phyloP scores from a whole-genome alignment of 1,140 invertebrate species.

The Brachionus koreanus region DNA sequence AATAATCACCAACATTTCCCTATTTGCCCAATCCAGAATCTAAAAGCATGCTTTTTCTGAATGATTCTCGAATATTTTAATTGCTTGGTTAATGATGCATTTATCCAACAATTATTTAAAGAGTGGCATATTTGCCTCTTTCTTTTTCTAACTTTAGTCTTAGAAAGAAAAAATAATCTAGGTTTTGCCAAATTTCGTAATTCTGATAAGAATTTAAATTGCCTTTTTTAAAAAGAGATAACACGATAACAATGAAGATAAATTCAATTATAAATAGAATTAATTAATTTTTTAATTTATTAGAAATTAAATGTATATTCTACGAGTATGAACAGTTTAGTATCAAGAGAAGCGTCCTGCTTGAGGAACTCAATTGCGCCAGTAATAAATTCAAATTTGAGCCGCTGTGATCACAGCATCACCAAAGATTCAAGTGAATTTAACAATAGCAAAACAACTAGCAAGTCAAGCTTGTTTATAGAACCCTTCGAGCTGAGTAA shows the following conservation, averaged over 20 bases:
- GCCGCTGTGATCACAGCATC: background rate
- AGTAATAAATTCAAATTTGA: background rate
- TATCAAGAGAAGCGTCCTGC: background rate
- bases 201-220: no score
- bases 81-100: background rate
- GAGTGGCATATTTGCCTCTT: background rate
- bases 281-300: background rate
- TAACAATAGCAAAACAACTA: background rate
- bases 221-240: no score
- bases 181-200: background rate
- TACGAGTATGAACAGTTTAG: background rate
- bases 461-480: background rate
- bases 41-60: background rate
- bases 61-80: background rate
- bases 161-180: background rate
- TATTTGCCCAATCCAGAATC: background rate
- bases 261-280: background rate
- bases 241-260: no score
- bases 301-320: slow-evolving; percentile 5
- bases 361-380: background rate
- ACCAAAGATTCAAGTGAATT: background rate
- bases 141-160: background rate
- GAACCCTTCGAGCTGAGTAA: background rate
- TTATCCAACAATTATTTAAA: background rate
- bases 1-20: background rate